Evolutionary conservation across 2,888 invertebrate species (phyloP).

Genomic region (Ashinkailepas kermadecensis): DNA sequence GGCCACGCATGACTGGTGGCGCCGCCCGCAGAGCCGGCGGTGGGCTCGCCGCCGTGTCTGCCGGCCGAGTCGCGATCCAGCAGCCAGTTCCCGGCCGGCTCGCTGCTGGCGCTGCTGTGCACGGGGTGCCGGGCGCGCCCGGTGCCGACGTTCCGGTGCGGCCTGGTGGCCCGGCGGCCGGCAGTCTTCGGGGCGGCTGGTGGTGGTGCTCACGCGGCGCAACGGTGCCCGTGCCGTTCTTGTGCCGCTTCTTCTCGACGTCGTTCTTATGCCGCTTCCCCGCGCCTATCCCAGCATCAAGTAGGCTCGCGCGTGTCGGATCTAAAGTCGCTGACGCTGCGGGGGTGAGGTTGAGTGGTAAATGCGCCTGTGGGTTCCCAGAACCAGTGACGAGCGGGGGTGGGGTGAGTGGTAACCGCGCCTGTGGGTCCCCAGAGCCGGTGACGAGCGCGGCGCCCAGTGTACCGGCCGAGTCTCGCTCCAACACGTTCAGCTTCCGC

Average conservation of each 20-base stretch:
- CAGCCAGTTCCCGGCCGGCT: conserved; percentile 16
- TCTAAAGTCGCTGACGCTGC: too few relatives aligned
- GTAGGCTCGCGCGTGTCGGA: too few relatives aligned
- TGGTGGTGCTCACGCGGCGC: too few relatives aligned
- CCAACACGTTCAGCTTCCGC: conserved; percentile 32
- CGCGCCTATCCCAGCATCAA: too few relatives aligned
- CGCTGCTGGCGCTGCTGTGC: background rate
- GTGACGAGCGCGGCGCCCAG: conserved; percentile 36
- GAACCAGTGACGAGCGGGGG: conserved; percentile 34
- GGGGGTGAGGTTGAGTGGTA: background rate
- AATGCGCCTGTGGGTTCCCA: conserved; percentile 44
- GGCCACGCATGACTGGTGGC: background rate
- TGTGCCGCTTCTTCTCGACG: too few relatives aligned
- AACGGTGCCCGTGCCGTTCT: too few relatives aligned
- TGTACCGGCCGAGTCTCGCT: conserved; percentile 33
- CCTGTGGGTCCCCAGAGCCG: conserved; percentile 45
- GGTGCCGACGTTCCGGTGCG: too few relatives aligned
- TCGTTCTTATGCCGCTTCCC: too few relatives aligned
- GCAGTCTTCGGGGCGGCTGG: too few relatives aligned
- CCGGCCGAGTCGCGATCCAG: conserved; percentile 42
- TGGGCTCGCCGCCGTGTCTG: conserved; percentile 36
- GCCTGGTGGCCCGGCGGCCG: too few relatives aligned
- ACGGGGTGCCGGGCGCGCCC: too few relatives aligned
- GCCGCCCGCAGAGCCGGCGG: conserved; percentile 35
- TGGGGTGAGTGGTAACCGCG: background rate